Percentiles rank a stretch among this genome's conserved stretches.
Evolutionary conservation across 2,113 vertebrate species (phyloP).

Genomic region (Bubalus kerabau): DNA sequence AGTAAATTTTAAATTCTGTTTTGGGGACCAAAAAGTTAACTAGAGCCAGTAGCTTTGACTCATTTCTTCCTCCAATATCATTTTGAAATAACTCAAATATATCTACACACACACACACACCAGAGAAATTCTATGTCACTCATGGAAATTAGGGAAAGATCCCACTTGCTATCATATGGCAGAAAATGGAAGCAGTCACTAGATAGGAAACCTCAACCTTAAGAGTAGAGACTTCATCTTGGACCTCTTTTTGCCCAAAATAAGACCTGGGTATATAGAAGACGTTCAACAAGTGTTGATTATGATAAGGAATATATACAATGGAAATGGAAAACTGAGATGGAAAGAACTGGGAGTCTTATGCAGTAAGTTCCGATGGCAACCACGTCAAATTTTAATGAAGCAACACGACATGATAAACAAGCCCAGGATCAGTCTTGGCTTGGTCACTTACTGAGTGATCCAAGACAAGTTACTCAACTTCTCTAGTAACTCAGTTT

Average conservation of each 20-base stretch:
- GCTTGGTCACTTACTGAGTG: background rate
- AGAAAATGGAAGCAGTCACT: background rate
- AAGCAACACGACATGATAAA: background rate
- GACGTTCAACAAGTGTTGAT: background rate
- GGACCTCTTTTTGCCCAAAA: background rate
- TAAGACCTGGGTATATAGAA: background rate
- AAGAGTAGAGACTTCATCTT: background rate
- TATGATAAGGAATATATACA: background rate
- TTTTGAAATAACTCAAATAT: background rate
- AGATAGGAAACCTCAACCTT: background rate
- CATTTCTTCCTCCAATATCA: background rate
- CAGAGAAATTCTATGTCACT: background rate
- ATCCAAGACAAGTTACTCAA: background rate
- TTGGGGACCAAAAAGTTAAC: background rate
- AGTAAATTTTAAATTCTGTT: background rate
- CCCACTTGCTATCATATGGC: background rate
- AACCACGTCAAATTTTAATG: background rate
- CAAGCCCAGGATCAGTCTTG: background rate
- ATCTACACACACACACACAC: background rate
- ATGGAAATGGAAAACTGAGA: background rate
- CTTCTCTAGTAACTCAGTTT: background rate
- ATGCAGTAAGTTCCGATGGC: background rate
- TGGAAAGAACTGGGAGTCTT: background rate
- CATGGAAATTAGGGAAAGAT: background rate
- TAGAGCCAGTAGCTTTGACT: background rate